Conservation (phyloP, 2,113 vertebrate genomes). For the rabbit (Oryctolagus cuniculus) region mOryCun1.1 NC_091434.1:142749501-142750000, state of each 20-base stretch:
- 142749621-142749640: too few species aligned
- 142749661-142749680: neutral
- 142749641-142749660: neutral
- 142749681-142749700: neutral
- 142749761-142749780: slow-evolving; percentile 30
- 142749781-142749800: neutral
- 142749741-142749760: slow-evolving; percentile 17
- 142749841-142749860: neutral
- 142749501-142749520: too few species aligned
- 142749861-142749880: neutral
- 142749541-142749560: too few species aligned
- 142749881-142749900: neutral
- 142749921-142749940: neutral
- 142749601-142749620: too few species aligned
- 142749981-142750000: slow-evolving; percentile 4
- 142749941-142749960: slow-evolving; percentile 30
- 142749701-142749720: slow-evolving; percentile 24
- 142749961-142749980: neutral
- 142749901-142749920: neutral
- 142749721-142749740: slow-evolving; percentile 2
- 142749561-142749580: too few species aligned
- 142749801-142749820: neutral
- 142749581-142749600: too few species aligned
- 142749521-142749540: too few species aligned
- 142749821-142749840: neutral